A percentile compares a stretch with the other conserved stretches of the same genome.
These are phyloP conservation scores for Amphilophus citrinellus DNA, from an alignment of 2,113 vertebrate species.

Conservation along the genomic window DNA sequence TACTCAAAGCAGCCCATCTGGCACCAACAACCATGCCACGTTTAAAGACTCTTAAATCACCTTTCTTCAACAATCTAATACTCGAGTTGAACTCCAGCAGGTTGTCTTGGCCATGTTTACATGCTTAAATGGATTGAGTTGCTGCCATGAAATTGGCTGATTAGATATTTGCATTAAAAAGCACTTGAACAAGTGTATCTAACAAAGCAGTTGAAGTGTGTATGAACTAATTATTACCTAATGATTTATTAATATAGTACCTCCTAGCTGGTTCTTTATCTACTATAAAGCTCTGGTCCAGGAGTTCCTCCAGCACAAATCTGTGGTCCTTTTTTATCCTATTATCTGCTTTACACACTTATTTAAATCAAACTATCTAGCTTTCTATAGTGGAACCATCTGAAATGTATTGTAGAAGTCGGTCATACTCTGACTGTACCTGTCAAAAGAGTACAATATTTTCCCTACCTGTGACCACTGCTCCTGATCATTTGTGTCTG, in stretches of 20 bases:
- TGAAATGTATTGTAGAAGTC: neutral
- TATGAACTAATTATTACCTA: slow-evolving; percentile 1
- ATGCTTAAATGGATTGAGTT: neutral
- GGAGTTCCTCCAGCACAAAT: neutral
- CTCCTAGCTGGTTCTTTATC: neutral
- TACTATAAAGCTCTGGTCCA: neutral
- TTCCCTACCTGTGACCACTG: neutral
- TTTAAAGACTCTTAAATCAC: neutral
- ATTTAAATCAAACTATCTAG: neutral
- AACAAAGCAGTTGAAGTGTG: neutral
- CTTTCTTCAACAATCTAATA: slow-evolving; percentile 3
- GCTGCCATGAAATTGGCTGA: neutral
- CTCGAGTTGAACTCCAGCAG: neutral
- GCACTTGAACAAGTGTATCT: neutral
- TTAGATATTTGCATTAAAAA: slow-evolving; percentile 5
- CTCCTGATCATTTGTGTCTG: neutral
- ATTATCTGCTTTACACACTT: neutral
- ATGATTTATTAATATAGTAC: neutral
- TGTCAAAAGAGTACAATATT: neutral
- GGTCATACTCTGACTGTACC: neutral
- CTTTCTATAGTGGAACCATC: neutral
- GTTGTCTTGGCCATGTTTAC: neutral
- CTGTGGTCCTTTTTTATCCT: neutral
- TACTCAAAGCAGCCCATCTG: neutral
- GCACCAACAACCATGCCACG: neutral